phyloP scores from a whole-genome alignment of 1,140 invertebrate species.

The Drosophila ohnishii region DNA sequence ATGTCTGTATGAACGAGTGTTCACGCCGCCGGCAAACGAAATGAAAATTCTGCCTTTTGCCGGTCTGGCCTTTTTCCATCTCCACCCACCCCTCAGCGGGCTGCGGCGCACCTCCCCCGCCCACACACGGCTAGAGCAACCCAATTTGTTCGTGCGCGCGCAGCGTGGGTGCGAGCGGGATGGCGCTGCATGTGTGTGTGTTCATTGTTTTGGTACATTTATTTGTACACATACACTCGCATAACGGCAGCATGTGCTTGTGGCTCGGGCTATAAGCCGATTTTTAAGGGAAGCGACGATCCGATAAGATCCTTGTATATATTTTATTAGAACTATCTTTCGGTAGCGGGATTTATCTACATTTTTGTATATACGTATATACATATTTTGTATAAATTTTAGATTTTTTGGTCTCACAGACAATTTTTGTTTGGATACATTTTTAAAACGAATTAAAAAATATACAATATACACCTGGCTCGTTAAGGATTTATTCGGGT shows the following conservation, averaged over 20 bases:
- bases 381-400: too few species aligned
- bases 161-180: slow-evolving; percentile 37
- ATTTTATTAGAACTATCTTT: background rate
- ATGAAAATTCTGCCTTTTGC: slow-evolving; percentile 77
- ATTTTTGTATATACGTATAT: background rate
- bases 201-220: slow-evolving; percentile 78
- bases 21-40: slow-evolving; percentile 60
- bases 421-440: background rate
- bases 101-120: slow-evolving; percentile 14
- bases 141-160: slow-evolving; percentile 63
- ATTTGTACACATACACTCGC: slow-evolving; percentile 60
- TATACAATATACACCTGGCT: background rate
- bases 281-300: slow-evolving; percentile 15
- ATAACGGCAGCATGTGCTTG: slow-evolving; percentile 18
- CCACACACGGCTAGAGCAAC: slow-evolving; percentile 47
- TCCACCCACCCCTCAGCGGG: slow-evolving; percentile 26
- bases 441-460: background rate
- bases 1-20: slow-evolving; percentile 47
- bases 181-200: slow-evolving; percentile 41
- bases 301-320: background rate
- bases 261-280: background rate
- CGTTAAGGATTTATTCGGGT: background rate
- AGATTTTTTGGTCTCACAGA: background rate
- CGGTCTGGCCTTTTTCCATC: slow-evolving; percentile 46
- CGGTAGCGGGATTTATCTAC: too few species aligned